phyloP scores from a whole-genome alignment of 30 jellyfish, hydroid and myxozoan species.

The Phacellophora camtschatica region DNA sequence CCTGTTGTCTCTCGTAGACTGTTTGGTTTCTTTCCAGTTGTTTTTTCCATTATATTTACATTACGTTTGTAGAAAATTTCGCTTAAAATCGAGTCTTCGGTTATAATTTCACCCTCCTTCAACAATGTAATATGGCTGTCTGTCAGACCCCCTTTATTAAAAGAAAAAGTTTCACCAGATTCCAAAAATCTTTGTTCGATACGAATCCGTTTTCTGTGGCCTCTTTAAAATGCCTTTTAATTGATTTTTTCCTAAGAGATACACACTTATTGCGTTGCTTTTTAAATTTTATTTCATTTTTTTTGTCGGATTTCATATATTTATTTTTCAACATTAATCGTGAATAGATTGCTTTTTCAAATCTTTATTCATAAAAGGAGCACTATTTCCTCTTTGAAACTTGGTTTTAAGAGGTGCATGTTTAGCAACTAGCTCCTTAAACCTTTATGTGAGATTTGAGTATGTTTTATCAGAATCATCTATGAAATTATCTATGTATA shows the following conservation, averaged over 20 bases:
- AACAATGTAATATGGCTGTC: conserved; percentile 19
- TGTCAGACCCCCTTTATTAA: not conserved
- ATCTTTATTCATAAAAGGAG: conserved; percentile 35
- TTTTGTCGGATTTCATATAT: not conserved
- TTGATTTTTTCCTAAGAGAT: conserved; percentile 1
- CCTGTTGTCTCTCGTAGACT: not conserved
- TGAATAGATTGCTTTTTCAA: conserved; percentile 7
- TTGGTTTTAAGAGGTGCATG: conserved; percentile 31
- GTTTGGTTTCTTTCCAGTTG: conserved; percentile 8
- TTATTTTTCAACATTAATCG: conserved; percentile 7
- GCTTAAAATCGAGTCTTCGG: not conserved
- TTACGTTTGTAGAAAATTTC: conserved; percentile 26
- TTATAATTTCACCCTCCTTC: not conserved
- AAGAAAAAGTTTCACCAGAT: not conserved
- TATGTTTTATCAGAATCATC: not conserved
- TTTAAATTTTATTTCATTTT: not conserved
- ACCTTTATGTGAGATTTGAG: not conserved
- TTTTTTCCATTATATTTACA: conserved; percentile 7
- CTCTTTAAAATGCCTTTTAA: not conserved
- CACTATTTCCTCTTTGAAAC: conserved; percentile 4
- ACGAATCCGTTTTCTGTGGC: not conserved
- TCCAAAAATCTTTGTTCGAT: conserved; percentile 11
- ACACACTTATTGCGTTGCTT: not conserved
- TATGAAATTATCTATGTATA: not conserved
- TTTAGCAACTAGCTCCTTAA: conserved; percentile 5